phyloP scores from a whole-genome alignment of 2,797 vertebrate species.

The Echiichthys vipera region DNA sequence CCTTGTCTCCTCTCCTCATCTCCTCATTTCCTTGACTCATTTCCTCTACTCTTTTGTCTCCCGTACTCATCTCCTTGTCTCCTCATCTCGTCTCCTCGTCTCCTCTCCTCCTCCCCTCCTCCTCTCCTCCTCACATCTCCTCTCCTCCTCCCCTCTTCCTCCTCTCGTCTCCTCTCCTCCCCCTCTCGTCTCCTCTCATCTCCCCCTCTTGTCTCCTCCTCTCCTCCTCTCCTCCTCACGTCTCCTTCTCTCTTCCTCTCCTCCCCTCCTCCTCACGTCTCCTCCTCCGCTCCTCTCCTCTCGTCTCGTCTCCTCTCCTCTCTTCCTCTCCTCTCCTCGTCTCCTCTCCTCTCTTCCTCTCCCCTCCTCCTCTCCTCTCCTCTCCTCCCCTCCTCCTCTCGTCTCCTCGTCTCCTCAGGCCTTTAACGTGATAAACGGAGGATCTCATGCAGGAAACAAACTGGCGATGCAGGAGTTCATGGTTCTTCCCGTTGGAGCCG shows the following conservation, averaged over 20 bases:
- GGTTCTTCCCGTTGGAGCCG: constrained; percentile 94
- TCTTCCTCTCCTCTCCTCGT: neutral
- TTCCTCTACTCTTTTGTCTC: neutral
- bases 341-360: neutral
- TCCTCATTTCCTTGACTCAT: neutral
- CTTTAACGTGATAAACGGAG: constrained; percentile 96
- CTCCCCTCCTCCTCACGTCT: neutral
- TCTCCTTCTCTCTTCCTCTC: neutral
- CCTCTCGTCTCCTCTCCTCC: neutral
- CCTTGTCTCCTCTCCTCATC: neutral
- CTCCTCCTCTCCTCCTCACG: no score
- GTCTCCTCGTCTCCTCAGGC: constrained; percentile 80
- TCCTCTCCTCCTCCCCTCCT: neutral
- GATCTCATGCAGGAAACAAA: constrained; percentile 95
- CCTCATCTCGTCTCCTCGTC: neutral
- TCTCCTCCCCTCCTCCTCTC: neutral
- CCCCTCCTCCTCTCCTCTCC: neutral
- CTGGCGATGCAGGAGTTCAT: constrained; percentile 98
- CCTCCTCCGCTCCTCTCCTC: neutral
- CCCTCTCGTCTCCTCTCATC: neutral
- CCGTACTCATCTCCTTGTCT: neutral
- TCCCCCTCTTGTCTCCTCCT: neutral
- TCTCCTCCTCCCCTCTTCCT: neutral
- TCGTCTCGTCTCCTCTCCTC: neutral
- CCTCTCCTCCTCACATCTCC: neutral